Evolutionary conservation across 2,797 vertebrate genomes (phyloP).

Genomic region (Eupleurogrammus muticus): DNA sequence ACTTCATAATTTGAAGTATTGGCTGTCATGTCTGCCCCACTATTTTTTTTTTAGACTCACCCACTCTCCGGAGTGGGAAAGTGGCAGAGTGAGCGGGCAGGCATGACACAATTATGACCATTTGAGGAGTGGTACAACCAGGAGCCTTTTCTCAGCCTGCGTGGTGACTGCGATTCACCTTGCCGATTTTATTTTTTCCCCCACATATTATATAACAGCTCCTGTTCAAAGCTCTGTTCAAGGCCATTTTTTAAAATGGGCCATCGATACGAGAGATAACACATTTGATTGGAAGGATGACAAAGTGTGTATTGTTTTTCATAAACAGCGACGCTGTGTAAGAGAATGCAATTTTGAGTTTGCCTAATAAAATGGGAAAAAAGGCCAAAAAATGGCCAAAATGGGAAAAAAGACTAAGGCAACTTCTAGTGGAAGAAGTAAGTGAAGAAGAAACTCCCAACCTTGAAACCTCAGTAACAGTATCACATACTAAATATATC

Average conservation of each 20-base stretch:
- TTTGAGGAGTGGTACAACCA: slow-evolving; percentile 35
- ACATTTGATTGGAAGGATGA: neutral
- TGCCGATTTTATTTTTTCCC: slow-evolving; percentile 30
- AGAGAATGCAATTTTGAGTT: neutral
- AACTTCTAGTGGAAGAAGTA: no score
- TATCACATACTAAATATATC: neutral
- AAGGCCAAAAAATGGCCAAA: no score
- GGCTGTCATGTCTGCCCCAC: slow-evolving; percentile 48
- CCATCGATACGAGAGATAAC: slow-evolving; percentile 25
- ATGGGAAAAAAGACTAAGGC: no score
- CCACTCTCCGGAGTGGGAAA: slow-evolving; percentile 19
- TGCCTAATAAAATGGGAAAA: neutral
- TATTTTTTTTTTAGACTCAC: slow-evolving; percentile 29
- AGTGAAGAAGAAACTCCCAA: neutral
- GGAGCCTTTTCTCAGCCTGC: slow-evolving; percentile 32
- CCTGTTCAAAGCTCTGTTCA: slow-evolving; percentile 15
- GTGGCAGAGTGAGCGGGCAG: slow-evolving; percentile 6
- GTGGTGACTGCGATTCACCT: slow-evolving; percentile 31
- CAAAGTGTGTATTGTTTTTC: neutral
- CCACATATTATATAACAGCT: slow-evolving; percentile 6
- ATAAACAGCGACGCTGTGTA: neutral
- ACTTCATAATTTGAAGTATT: slow-evolving; percentile 53
- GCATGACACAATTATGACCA: slow-evolving; percentile 37
- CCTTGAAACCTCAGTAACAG: neutral
- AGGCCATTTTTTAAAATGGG: slow-evolving; percentile 17